phyloP scores from a whole-genome alignment of 1,140 invertebrate genomes.

The Ptiloglossa arizonensis region DNA sequence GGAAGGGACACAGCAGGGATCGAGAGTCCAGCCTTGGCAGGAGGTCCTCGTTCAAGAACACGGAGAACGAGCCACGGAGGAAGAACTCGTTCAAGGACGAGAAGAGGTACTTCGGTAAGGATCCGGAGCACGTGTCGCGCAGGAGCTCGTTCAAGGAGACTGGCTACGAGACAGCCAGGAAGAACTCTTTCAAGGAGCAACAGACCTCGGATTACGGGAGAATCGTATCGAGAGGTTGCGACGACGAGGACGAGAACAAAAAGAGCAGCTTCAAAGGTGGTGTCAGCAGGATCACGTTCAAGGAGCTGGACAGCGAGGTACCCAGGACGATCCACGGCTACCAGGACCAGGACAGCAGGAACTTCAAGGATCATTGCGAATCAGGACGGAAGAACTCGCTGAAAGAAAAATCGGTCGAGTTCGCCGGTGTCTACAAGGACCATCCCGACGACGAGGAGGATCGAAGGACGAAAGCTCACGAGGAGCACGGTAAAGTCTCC shows the following conservation, averaged over 20 bases:
- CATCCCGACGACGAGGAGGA: conserved; percentile 31
- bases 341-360: conserved; percentile 33
- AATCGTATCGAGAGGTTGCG: conserved; percentile 20
- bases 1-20: conserved; percentile 26
- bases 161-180: conserved; percentile 16
- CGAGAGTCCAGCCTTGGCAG: conserved; percentile 28
- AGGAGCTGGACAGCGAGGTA: conserved; percentile 44
- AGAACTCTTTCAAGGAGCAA: conserved; percentile 46
- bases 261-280: conserved; percentile 44
- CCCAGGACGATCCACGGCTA: conserved; percentile 15
- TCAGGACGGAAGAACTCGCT: conserved; percentile 37
- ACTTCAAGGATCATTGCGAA: conserved; percentile 36
- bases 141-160: conserved; percentile 44
- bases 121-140: conserved; percentile 29
- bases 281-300: conserved; percentile 53
- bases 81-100: conserved; percentile 28
- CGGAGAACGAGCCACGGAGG: conserved; percentile 2
- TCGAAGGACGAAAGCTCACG: conserved; percentile 12
- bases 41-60: conserved; percentile 26
- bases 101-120: conserved; percentile 42
- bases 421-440: conserved; percentile 39
- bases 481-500: conserved; percentile 26
- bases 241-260: conserved; percentile 38
- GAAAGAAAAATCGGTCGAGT: conserved; percentile 55
- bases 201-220: conserved; percentile 32